Base-by-base conservation (phyloP, 2,888 invertebrate genomes). In the Formica aserva region DNA sequence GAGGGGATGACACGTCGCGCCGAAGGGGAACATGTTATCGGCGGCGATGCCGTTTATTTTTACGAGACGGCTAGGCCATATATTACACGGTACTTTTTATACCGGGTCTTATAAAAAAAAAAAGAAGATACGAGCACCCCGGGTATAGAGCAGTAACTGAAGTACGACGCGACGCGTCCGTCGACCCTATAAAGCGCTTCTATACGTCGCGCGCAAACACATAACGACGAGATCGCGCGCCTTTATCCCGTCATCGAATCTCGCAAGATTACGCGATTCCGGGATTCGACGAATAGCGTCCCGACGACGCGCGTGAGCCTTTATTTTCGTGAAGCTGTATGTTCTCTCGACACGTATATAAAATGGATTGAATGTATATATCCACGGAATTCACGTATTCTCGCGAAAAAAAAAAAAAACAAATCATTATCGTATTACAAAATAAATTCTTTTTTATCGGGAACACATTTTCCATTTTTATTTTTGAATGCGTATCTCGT, bases 31-130 rank as follows among this genome's bases (percentile, higher is more conserved):
- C 76, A 78, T 63, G 87, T 87, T 88, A 89, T 89, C 88, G 86
- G 60, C 83, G 62, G 71, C 81, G 63, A 52, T 89, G 72, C 82
- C 86, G 75, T 82, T 82, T 83, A 85, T 88, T 91, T 91, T 91
- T 91, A 91, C 85, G 91, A 90, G 85, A 87, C 83, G 84, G 83
- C 81, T 72, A 81, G 85, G 87, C 86, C 87, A 87, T 89, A 90
- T 87, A 87, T 82, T 86, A 84, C 52, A 52, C 85, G 86, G 83
- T 66, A 62, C 83, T 85, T 86, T 91, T 90, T 91, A 91, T 90
- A 75, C 74, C 52, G 78, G 82, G 82, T 66, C 87, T 83, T 89
- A 87, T 87, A 87, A 87, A 89, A 88, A 87, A 78, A 69, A 80
- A 69, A 69, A 13, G n/a, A 66, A n/a, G 41, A 87, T 87, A 85